Conservation (phyloP, 2,888 invertebrate genomes). For the Luperina testacea region DNA sequence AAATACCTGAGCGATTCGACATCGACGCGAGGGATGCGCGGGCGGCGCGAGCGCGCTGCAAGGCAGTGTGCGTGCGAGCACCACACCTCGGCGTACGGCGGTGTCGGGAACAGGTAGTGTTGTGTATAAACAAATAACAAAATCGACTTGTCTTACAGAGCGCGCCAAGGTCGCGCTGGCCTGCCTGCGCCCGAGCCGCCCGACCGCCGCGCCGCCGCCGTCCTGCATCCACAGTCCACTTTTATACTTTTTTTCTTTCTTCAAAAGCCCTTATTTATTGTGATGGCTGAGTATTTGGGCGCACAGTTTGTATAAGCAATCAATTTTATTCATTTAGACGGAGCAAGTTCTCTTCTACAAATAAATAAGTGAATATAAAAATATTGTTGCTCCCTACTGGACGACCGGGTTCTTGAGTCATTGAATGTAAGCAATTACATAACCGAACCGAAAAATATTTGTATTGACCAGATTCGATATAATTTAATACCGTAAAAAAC, state of each 20-base stretch:
- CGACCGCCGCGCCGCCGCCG: constrained; percentile 69
- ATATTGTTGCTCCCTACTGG: constrained; percentile 72
- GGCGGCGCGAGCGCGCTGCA: constrained; percentile 64
- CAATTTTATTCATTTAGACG: constrained; percentile 90
- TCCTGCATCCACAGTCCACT: constrained; percentile 76
- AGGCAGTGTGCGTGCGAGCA: constrained; percentile 66
- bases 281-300: constrained; percentile 89
- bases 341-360: constrained; percentile 85
- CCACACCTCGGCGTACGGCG: constrained; percentile 68
- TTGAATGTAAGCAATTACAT: constrained; percentile 59
- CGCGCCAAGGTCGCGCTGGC: constrained; percentile 85
- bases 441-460: constrained; percentile 68
- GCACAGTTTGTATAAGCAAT: constrained; percentile 90
- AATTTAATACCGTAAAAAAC: constrained; percentile 58
- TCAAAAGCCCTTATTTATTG: constrained; percentile 88
- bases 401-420: constrained; percentile 68
- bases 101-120: constrained; percentile 86
- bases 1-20: constrained; percentile 86
- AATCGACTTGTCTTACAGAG: constrained; percentile 89
- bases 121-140: constrained; percentile 90
- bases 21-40: constrained; percentile 75
- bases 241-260: constrained; percentile 81
- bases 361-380: constrained; percentile 83
- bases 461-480: constrained; percentile 63
- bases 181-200: constrained; percentile 73